Conservation (phyloP, 92 coral and sea anemone genomes). For the Phenganax marumi region DNA sequence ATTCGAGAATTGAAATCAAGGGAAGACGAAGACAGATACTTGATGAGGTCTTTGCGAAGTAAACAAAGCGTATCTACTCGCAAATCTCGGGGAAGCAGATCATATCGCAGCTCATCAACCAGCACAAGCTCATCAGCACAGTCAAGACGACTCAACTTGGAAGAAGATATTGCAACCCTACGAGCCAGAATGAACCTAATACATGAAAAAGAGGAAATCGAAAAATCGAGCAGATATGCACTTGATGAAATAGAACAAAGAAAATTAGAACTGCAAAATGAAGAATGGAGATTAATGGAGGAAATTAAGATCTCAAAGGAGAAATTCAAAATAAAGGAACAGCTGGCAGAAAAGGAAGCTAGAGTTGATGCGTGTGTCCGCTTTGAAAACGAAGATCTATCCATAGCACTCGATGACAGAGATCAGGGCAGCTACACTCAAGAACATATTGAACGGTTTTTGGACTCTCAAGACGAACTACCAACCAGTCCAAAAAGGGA, state of each 20-base stretch:
- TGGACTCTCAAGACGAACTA: constrained; percentile 33
- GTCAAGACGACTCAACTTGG: constrained; percentile 35
- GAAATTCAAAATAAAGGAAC: constrained; percentile 31
- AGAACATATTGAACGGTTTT: neutral
- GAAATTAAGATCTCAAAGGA: constrained; percentile 38
- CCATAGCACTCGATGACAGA: neutral
- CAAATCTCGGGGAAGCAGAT: constrained; percentile 4
- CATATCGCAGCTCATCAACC: neutral
- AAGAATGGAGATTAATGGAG: constrained; percentile 47
- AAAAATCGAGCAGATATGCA: constrained; percentile 20
- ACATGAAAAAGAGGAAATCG: constrained; percentile 36
- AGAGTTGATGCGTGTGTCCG: constrained; percentile 12
- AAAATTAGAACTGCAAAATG: constrained; percentile 34
- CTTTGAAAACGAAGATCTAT: neutral
- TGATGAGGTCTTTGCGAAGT: neutral
- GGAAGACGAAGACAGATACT: neutral
- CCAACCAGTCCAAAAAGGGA: neutral
- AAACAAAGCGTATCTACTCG: neutral
- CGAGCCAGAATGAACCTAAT: constrained; percentile 40
- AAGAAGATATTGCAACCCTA: constrained; percentile 47
- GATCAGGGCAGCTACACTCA: neutral
- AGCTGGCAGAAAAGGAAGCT: constrained; percentile 49
- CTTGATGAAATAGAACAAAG: constrained; percentile 40
- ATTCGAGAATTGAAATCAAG: neutral
- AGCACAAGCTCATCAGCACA: constrained; percentile 11